Percentiles rank a stretch among this genome's conserved stretches.
These are phyloP conservation scores for Archivesica marissinica DNA, from an alignment of 1,140 invertebrate species.

Conservation along the genomic window DNA sequence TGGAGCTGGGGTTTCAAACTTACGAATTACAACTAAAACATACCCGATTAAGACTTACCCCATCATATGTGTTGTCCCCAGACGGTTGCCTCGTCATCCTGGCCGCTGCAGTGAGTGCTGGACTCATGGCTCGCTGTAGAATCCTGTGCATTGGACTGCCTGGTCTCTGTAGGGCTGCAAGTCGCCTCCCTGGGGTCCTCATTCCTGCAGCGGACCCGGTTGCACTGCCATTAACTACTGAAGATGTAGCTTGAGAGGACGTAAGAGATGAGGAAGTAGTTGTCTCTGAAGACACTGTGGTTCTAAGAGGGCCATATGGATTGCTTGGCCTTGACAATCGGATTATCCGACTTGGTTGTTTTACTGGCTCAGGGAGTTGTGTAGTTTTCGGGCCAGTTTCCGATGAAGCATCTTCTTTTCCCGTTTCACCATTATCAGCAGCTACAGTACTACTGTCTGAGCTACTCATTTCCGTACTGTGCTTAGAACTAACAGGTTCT, in stretches of 20 bases:
- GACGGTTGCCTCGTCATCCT: conserved; percentile 25
- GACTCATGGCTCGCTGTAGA: conserved; percentile 41
- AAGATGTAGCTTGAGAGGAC: not conserved
- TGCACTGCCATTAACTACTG: not conserved
- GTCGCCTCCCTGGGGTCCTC: conserved; percentile 38
- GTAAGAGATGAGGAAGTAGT: not conserved
- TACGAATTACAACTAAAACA: no score
- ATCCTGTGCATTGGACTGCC: conserved; percentile 58
- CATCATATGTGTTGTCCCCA: not conserved
- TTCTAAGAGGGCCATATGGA: not conserved
- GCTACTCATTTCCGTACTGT: not conserved
- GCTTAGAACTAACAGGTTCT: not conserved
- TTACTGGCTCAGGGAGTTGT: not conserved
- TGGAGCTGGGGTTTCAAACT: no score
- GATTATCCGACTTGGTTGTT: conserved; percentile 42
- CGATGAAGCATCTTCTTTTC: not conserved
- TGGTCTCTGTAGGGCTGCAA: conserved; percentile 60
- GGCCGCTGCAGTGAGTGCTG: conserved; percentile 41
- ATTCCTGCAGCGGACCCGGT: not conserved
- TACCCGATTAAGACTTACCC: not conserved
- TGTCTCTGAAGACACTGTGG: not conserved
- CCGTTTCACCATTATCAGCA: not conserved
- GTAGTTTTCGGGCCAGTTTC: not conserved
- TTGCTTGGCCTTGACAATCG: conserved; percentile 39
- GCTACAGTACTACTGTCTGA: not conserved